phyloP scores from a whole-genome alignment of 2,113 vertebrate genomes.

The Tamias sibiricus region DNA sequence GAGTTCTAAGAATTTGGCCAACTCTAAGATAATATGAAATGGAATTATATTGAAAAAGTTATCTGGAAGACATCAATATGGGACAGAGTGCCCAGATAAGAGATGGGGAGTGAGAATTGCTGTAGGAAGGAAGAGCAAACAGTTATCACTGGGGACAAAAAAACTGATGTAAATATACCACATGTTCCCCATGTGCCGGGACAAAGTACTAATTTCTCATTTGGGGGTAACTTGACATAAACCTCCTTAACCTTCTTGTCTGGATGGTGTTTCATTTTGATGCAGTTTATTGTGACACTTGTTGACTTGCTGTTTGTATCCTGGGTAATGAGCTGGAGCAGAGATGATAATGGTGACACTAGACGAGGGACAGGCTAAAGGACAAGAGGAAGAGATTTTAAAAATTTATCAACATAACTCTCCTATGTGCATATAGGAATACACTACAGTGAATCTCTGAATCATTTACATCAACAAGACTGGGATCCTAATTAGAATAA shows the following conservation, averaged over 20 bases:
- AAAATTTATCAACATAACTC: neutral
- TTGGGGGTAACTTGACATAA: neutral
- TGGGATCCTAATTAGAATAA: too few relatives aligned
- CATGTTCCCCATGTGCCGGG: neutral
- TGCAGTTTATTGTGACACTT: neutral
- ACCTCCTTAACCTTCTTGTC: neutral
- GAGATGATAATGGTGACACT: neutral
- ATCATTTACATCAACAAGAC: too few relatives aligned
- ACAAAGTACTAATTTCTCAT: neutral
- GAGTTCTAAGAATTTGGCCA: slow-evolving; percentile 50
- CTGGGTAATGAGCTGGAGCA: neutral
- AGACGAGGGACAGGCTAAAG: neutral
- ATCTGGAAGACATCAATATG: slow-evolving; percentile 6
- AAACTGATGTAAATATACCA: neutral
- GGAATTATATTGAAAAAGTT: neutral
- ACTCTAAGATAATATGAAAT: slow-evolving; percentile 47
- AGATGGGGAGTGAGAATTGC: neutral
- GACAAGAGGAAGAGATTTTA: neutral
- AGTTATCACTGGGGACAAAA: neutral
- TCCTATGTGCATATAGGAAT: too few relatives aligned
- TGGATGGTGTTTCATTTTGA: neutral
- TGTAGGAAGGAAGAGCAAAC: neutral
- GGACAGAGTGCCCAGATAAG: slow-evolving; percentile 20
- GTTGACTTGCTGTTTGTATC: neutral
- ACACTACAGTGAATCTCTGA: too few relatives aligned